Base-by-base conservation (phyloP, 1,140 invertebrate species). In the Drosophila parvula region DNA sequence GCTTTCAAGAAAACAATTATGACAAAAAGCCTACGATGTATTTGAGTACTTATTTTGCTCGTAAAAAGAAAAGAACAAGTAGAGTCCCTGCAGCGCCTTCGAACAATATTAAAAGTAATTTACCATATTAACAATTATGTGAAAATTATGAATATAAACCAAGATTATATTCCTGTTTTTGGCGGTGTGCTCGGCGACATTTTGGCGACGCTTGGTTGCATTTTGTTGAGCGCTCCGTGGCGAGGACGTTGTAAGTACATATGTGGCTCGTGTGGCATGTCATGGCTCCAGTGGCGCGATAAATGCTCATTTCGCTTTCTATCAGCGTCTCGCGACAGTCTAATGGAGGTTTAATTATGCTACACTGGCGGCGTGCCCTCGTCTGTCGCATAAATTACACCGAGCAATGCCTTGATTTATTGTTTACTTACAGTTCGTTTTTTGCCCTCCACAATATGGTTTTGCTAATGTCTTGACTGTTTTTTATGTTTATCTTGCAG, bases 231-330 rank as follows among this genome's bases (percentile, higher is more conserved):
- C 63, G 62, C 58, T 58, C 45, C 32, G 38, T 38, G 38, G 51
- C 40, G 55, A 45, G 58, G 40, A 59, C 51, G 32, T 32, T 32
- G 36, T 53, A 27, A 28, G 55, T 60, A n/a, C n/a, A n/a, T n/a
- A 22, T 61, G 43, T 69, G 51, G 45, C 59, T 60, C 63, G 48
- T 78, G 74, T 78, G 65, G 71, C 80, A 79, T 84, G 81, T 63
- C 81, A 79, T 77, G 77, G 68, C 74, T 78, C 68, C 78, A 73
- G 47, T 79, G 79, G 62, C 48, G 78, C 82, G 82, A 78, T 79
- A 86, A 88, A 83, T 89, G 84, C 68, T 67, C 84, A 89, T 88
- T 88, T 88, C 84, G 88, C 84, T 88, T 88, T 88, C 84, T 83
- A 88, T 74, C 61, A 82, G 67, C 73, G 62, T 71, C 67, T 64